Base-by-base conservation (phyloP, 2,113 vertebrate species). In the Alosa alosa region DNA sequence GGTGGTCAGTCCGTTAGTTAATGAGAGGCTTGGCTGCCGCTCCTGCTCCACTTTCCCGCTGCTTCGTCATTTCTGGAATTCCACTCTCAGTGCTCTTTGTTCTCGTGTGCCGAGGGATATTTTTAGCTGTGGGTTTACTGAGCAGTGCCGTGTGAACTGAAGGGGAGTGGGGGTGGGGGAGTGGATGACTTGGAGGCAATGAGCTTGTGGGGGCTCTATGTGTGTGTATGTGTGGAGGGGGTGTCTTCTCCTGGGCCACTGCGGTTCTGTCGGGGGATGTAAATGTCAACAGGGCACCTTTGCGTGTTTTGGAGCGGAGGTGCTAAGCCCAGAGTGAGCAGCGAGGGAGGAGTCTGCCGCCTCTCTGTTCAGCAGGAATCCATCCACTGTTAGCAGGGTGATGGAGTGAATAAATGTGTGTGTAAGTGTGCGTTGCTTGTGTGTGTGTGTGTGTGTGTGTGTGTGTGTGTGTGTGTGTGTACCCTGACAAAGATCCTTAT, bases 271-370 rank as follows among this genome's bases (percentile, higher is more conserved):
- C 91, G 87, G 85, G 82, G 85, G 84, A 87, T 90, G 87, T 90
- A 89, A 88, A 90, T 92, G 86, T 91, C 89, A 90, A 36, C 84
- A 85, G 87, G 88, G 86, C 86, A 72, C 89, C 86, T 72, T 84
- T 83, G 88, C 85, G 85, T 68, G 84, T 57, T 84, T 50, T 81
- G 91, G 84, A 90, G 87, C 91, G 88, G 90, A 90, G 81, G 86
- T 87, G 52, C 60, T 84, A 84, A 7, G 84, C 60, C 60, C 83
- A 57, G 22, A 44, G 47, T 60, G 87, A 90, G 87, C 87, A 25
- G 83, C 1, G 72, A 78, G 84, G 86, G 87, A 85, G 36, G 84
- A 85, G 89, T 86, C 64, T 84, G 89, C 87, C 81, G 60, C 81
- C 90, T 88, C 75, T 83, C 87, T 90, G 2, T 39, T 15, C 88